phyloP scores from a whole-genome alignment of 2,888 invertebrate genomes.

The Tetragonisca angustula region DNA sequence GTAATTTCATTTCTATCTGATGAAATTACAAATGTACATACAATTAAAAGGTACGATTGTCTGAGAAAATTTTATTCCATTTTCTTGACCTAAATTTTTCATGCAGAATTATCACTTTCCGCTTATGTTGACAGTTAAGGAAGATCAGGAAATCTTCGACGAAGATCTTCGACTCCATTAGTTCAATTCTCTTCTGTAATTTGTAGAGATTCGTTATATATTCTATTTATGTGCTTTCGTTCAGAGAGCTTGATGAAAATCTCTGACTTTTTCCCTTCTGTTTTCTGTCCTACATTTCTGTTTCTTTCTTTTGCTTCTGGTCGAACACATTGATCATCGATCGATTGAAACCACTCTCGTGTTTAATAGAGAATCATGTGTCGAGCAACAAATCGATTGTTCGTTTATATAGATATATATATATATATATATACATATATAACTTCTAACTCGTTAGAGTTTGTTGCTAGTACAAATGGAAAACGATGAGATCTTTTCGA shows the following conservation, averaged over 20 bases:
- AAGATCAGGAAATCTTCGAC: neutral
- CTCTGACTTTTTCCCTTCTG: neutral
- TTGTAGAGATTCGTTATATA: neutral
- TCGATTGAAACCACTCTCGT: constrained; percentile 6
- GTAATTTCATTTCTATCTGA: neutral
- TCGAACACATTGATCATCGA: constrained; percentile 21
- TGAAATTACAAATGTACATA: neutral
- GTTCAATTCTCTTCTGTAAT: constrained; percentile 15
- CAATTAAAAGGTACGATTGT: neutral
- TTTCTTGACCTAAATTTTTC: neutral
- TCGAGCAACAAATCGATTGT: constrained; percentile 25
- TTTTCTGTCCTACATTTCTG: neutral
- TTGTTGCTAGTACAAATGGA: constrained; percentile 57
- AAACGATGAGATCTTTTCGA: constrained; percentile 36
- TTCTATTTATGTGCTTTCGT: constrained; percentile 29
- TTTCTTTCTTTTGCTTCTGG: neutral
- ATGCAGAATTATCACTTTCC: neutral
- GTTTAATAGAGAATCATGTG: constrained; percentile 26
- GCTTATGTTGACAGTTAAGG: neutral
- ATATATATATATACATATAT: constrained; percentile 17
- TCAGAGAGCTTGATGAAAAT: neutral
- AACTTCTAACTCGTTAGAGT: constrained; percentile 48
- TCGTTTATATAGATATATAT: constrained; percentile 26
- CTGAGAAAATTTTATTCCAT: neutral
- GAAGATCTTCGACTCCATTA: constrained; percentile 10